Evolutionary conservation across 2,797 vertebrate genomes (phyloP), one percentile per base, ranked within the genome.

Genomic region (Gobio occitaniae): DNA sequence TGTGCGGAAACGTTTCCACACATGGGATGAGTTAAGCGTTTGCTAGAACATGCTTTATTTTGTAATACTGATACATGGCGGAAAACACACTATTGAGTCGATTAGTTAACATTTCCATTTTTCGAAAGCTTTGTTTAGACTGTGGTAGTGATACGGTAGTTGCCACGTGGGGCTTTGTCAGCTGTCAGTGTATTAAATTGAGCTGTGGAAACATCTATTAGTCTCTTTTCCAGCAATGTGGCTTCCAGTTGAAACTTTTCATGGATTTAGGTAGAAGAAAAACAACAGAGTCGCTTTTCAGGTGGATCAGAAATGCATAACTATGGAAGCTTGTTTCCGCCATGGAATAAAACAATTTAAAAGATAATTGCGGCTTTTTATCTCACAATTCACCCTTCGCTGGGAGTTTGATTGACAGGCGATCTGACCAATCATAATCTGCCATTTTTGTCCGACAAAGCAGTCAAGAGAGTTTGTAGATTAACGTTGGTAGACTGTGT

Each of bases 1-100:
- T 68, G 65, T 82, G 56, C 54, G 52, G 66, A 88, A 85, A 80
- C 44, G 21, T 88, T 82, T 87, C 70, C 78, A 83, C 83, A 88
- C 54, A 29, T 80, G 82, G 70, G 56, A 61, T 68, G 72, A 75
- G 59, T 89, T 80, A 89, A 59, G 65, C 9, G 13, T 71, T 41
- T 47, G 74, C 79, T 56, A 76, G 61, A 76, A 25, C 77, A 44
- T 52, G 19, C 63, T 79, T 41, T 70, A 74, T 68, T 56, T 63
- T 85, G 71, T 61, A 50, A 76, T 4, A 59, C 70, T 68, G n/a
- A 80, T 79, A 63, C n/a, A 50, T 80, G 71, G 52, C 12, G 56
- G 70, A 75, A 77, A 83, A 66, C 77, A 44, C 63, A 75, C 54
- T 8, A 59, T 72, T 54, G 44, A 48, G 52, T 47, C 47, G 10